Conservation (phyloP, 1,140 invertebrate species). For the Microplitis demolitor region DNA sequence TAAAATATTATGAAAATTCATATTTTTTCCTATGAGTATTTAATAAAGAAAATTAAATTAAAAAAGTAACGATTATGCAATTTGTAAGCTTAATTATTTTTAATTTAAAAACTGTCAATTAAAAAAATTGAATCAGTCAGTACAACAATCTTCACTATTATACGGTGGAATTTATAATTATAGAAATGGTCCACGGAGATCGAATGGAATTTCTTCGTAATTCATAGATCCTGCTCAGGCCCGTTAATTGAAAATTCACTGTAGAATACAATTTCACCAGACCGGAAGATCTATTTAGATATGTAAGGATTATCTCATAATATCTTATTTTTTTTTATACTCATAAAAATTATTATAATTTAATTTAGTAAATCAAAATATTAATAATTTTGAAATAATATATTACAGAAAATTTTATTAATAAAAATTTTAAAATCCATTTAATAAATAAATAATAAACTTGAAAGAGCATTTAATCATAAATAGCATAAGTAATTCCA, state of each 20-base stretch:
- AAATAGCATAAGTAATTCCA: too few species aligned
- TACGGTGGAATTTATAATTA: slow-evolving; percentile 24
- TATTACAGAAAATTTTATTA: background rate
- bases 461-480: background rate
- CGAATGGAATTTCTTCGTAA: slow-evolving; percentile 25
- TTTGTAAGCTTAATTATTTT: background rate
- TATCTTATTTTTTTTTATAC: background rate
- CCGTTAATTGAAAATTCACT: slow-evolving; percentile 26
- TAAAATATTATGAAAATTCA: background rate
- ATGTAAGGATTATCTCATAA: slow-evolving; percentile 10
- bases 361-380: background rate
- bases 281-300: slow-evolving; percentile 9
- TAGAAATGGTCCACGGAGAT: slow-evolving; percentile 5
- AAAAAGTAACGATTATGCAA: background rate
- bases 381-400: too few species aligned
- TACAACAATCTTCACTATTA: background rate
- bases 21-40: background rate
- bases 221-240: background rate
- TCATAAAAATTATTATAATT: background rate
- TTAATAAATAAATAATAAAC: background rate
- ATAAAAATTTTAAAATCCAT: background rate
- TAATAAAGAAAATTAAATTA: background rate
- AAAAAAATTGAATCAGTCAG: slow-evolving; percentile 17
- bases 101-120: slow-evolving; percentile 7
- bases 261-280: slow-evolving; percentile 19